phyloP scores from a whole-genome alignment of 2,888 invertebrate genomes.

The Carcina quercana region DNA sequence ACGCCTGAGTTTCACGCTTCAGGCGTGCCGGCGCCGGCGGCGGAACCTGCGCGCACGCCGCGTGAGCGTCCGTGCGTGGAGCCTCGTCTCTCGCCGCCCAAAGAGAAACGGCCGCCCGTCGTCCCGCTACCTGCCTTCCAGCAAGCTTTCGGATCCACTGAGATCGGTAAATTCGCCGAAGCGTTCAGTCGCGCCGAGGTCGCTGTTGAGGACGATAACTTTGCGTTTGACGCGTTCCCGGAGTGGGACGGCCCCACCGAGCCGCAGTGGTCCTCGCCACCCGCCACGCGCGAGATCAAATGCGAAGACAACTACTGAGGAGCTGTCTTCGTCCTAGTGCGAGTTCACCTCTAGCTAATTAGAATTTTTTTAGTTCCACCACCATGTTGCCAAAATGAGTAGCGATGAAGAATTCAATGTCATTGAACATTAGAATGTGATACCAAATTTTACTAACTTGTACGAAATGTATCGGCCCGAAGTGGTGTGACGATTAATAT shows the following conservation, averaged over 20 bases:
- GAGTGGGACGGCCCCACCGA: conserved; percentile 60
- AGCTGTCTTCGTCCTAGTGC: conserved; percentile 39
- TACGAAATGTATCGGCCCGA: conserved; percentile 47
- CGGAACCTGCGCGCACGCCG: conserved; percentile 18
- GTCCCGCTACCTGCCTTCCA: conserved; percentile 86
- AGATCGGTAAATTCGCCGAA: conserved; percentile 88
- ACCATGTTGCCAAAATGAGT: conserved; percentile 71
- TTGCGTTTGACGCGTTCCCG: conserved; percentile 52
- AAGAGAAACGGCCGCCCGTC: conserved; percentile 55
- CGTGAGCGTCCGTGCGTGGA: conserved; percentile 36
- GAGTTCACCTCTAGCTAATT: conserved; percentile 62
- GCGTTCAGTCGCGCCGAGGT: conserved; percentile 77
- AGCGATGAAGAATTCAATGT: conserved; percentile 51
- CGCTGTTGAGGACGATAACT: conserved; percentile 58
- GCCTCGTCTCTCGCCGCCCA: conserved; percentile 40
- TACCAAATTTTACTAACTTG: conserved; percentile 55
- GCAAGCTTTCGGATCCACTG: conserved; percentile 90
- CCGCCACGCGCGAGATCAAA: conserved; percentile 56
- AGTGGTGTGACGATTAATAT: conserved; percentile 66
- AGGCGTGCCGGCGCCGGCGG: conserved; percentile 26
- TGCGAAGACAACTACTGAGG: conserved; percentile 64
- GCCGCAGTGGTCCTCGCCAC: conserved; percentile 54
- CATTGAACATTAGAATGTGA: conserved; percentile 63
- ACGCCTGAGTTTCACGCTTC: conserved; percentile 33
- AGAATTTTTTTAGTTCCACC: conserved; percentile 65